Percentiles rank a stretch among this genome's conserved stretches.
Evolutionary conservation across 2,113 vertebrate species (phyloP).

Genomic region (Maccullochella peelii): DNA sequence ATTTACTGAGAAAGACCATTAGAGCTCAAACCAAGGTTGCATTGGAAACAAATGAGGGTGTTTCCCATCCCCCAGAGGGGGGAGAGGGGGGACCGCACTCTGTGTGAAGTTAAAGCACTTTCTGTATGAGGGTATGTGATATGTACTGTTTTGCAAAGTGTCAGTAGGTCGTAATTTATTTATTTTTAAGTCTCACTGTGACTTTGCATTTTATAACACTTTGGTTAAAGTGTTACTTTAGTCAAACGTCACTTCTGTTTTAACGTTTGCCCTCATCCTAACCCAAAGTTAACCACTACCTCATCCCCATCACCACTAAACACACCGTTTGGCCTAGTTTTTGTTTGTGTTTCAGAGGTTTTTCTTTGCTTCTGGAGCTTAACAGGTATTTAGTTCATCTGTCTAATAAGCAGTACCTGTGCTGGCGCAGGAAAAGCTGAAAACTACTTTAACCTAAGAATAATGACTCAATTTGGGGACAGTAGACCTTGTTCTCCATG

Average conservation of each 20-base stretch:
- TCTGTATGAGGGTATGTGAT: constrained; percentile 1
- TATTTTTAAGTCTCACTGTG: constrained; percentile 16
- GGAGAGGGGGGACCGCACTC: too few species aligned
- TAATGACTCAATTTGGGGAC: constrained; percentile 53
- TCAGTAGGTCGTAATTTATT: background rate
- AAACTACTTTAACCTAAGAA: constrained; percentile 31
- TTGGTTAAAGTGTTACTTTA: constrained; percentile 24
- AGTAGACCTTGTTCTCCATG: constrained; percentile 4
- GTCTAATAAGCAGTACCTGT: background rate
- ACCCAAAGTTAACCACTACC: constrained; percentile 5
- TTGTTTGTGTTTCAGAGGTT: constrained; percentile 8
- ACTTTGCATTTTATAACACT: constrained; percentile 14
- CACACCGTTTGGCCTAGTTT: constrained; percentile 2
- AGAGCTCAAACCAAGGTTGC: constrained; percentile 1
- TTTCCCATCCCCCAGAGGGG: background rate
- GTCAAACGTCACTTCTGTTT: constrained; percentile 1
- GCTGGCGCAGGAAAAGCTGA: background rate
- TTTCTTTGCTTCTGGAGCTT: constrained; percentile 18
- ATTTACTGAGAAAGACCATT: constrained; percentile 21
- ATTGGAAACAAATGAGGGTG: constrained; percentile 9
- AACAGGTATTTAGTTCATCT: constrained; percentile 22
- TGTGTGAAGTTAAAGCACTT: constrained; percentile 19
- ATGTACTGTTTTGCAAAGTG: constrained; percentile 4
- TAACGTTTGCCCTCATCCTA: constrained; percentile 1
- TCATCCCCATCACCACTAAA: background rate